A percentile compares a stretch with the other conserved stretches of the same genome.
Evolutionary conservation across 2,888 invertebrate species (phyloP).

Genomic region (Aleiodes alternator): DNA sequence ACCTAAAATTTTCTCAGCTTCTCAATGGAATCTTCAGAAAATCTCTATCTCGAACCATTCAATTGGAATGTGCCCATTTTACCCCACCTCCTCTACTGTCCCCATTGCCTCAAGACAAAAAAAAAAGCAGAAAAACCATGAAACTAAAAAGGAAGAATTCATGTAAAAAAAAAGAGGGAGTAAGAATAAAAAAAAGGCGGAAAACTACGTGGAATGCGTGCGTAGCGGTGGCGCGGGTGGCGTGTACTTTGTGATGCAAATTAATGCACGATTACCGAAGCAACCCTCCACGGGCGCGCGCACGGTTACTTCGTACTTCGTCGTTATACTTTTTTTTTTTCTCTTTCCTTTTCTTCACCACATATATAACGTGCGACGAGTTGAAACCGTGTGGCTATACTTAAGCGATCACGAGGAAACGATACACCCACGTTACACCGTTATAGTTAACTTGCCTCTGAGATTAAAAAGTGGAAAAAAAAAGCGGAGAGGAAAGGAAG

Average conservation of each 20-base stretch:
- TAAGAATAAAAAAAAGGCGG: slow-evolving; percentile 56
- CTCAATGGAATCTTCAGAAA: too few species aligned
- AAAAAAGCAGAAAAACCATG: slow-evolving; percentile 5
- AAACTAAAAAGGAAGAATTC: slow-evolving; percentile 18
- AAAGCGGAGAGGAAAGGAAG: background rate
- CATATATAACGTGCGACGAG: slow-evolving; percentile 31
- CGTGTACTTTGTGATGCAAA: slow-evolving; percentile 74
- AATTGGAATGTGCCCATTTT: too few species aligned
- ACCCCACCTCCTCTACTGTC: background rate
- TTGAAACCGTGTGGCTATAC: slow-evolving; percentile 36
- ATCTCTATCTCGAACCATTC: too few species aligned
- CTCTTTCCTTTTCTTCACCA: slow-evolving; percentile 3
- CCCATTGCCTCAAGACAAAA: background rate
- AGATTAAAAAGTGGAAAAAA: background rate
- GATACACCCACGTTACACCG: slow-evolving; percentile 36
- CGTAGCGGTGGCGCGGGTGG: slow-evolving; percentile 69
- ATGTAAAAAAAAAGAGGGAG: slow-evolving; percentile 36
- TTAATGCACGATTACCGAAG: slow-evolving; percentile 74
- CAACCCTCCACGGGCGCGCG: slow-evolving; percentile 57
- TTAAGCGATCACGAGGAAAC: slow-evolving; percentile 41
- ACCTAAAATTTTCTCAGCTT: too few species aligned
- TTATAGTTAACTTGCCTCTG: slow-evolving; percentile 19
- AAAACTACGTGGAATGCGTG: slow-evolving; percentile 70
- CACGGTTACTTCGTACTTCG: slow-evolving; percentile 26
- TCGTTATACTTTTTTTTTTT: slow-evolving; percentile 25